Percentiles rank a stretch among this genome's conserved stretches.
phyloP scores from a whole-genome alignment of 2,113 vertebrate species.

The Cebus imitator region DNA sequence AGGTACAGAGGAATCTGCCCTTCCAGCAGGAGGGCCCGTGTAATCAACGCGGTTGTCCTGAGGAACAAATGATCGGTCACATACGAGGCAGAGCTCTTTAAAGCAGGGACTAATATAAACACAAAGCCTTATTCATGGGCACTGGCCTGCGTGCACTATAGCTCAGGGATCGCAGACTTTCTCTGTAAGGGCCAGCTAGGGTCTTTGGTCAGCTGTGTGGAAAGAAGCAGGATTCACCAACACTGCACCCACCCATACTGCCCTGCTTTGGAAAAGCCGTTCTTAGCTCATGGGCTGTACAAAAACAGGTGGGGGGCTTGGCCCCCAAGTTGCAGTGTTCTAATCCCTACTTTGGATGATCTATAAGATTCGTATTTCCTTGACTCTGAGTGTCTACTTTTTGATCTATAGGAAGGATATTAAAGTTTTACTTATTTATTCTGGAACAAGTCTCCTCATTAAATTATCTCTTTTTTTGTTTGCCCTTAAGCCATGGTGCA shows the following conservation, averaged over 20 bases:
- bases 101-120: neutral
- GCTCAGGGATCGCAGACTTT: neutral
- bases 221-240: neutral
- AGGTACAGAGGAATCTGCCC: neutral
- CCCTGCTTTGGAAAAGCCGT: neutral
- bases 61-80: too few species aligned
- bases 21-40: neutral
- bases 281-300: neutral
- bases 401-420: neutral
- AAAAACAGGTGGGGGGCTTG: neutral
- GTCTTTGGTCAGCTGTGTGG: accelerated
- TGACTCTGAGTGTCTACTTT: neutral
- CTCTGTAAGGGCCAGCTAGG: neutral
- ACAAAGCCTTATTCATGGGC: accelerated
- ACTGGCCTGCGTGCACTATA: neutral
- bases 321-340: neutral
- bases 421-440: neutral
- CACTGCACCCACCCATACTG: neutral
- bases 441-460: neutral
- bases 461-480: neutral
- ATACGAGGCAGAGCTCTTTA: neutral
- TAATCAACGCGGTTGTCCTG: neutral
- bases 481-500: neutral
- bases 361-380: neutral
- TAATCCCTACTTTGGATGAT: neutral